phyloP scores from a whole-genome alignment of 2,113 vertebrate genomes.

The Boulengeromyrus knoepffleri region DNA sequence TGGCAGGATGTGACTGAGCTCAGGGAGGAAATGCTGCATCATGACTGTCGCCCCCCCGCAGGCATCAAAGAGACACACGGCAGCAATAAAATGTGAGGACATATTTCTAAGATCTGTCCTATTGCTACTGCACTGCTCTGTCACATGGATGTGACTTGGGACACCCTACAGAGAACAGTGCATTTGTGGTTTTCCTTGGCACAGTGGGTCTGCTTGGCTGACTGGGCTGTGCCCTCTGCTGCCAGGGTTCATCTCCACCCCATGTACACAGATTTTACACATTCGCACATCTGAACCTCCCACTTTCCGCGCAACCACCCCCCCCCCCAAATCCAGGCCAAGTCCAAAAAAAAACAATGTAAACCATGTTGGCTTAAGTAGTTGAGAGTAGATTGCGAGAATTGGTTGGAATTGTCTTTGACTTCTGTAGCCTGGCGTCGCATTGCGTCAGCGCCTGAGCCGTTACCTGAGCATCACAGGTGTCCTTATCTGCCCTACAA shows the following conservation, averaged over 20 bases:
- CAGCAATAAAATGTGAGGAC: not conserved
- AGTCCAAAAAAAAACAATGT: not conserved
- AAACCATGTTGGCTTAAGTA: not conserved
- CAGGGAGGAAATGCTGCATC: slow-evolving; percentile 53
- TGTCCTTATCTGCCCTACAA: not conserved
- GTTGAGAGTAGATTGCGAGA: not conserved
- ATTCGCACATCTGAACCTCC: not conserved
- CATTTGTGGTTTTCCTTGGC: not conserved
- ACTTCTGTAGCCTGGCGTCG: not conserved
- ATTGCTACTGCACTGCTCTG: not conserved
- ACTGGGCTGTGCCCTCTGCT: not conserved
- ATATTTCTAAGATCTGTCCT: not conserved
- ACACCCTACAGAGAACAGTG: not conserved
- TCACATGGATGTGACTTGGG: not conserved
- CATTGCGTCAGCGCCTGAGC: not conserved
- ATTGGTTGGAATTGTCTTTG: not conserved
- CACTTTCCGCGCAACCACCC: not conserved
- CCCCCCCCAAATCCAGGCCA: not conserved
- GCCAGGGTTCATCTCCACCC: not conserved
- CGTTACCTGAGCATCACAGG: not conserved
- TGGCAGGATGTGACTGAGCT: slow-evolving; percentile 57
- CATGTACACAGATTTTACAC: not conserved
- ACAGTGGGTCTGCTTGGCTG: not conserved
- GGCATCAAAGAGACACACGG: not conserved
- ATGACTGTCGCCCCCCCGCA: slow-evolving; percentile 32